A percentile compares a stretch with the other conserved stretches of the same genome.
phyloP scores from a whole-genome alignment of 2,888 invertebrate genomes.

The Meiosimyza decipiens region DNA sequence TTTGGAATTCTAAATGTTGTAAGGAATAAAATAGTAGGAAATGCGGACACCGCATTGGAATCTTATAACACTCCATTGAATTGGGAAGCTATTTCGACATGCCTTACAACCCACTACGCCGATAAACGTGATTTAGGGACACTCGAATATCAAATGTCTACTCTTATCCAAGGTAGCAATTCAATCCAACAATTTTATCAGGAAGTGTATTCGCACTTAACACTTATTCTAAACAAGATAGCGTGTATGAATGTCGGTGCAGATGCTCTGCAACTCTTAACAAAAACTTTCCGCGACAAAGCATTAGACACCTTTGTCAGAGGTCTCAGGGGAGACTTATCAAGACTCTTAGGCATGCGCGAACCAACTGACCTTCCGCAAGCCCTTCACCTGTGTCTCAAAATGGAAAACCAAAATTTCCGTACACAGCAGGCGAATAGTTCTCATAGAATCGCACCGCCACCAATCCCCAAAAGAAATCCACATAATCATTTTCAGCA shows the following conservation, averaged over 20 bases:
- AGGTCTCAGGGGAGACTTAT: constrained; percentile 9
- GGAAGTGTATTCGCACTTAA: constrained; percentile 29
- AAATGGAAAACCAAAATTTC: constrained; percentile 22
- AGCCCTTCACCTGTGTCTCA: constrained; percentile 19
- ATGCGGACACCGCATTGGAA: constrained; percentile 27
- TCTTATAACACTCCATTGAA: too few species aligned
- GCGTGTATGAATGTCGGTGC: constrained; percentile 6
- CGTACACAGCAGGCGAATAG: too few species aligned
- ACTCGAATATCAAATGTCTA: too few species aligned
- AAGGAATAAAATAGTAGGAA: constrained; percentile 32
- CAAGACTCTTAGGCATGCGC: constrained; percentile 14
- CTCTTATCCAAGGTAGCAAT: constrained; percentile 27
- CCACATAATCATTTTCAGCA: too few species aligned
- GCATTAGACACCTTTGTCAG: constrained; percentile 16
- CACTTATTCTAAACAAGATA: constrained; percentile 36
- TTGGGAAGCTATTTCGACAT: too few species aligned
- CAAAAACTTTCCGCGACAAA: constrained; percentile 16
- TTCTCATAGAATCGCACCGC: too few species aligned
- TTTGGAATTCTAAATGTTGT: constrained; percentile 35
- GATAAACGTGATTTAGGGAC: too few species aligned
- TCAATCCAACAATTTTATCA: constrained; percentile 26
- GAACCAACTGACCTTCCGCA: constrained; percentile 25
- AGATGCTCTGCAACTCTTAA: not conserved
- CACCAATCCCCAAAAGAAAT: too few species aligned
- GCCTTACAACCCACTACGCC: too few species aligned